Base-by-base conservation (phyloP, 1,140 invertebrate species). In the Lepeophtheirus salmonis region DNA sequence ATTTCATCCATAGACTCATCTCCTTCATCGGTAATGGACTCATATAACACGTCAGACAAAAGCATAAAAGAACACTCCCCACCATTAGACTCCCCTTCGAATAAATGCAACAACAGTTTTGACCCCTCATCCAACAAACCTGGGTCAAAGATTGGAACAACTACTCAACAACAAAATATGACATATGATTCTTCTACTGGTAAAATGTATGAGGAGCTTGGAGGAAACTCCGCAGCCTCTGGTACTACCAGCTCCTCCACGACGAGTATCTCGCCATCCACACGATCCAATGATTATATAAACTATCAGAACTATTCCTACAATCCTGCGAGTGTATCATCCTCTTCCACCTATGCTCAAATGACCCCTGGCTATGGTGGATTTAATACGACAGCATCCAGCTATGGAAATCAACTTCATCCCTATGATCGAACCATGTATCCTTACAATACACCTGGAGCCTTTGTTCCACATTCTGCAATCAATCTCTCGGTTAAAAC, bases 401-500 rank as follows among this genome's bases (percentile, higher is more conserved):
- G 30, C 30, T 10, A n/a, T n/a, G n/a, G 30, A 6, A 20, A 54
- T 23, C 52, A 54, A 23, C 52, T 54, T n/a, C n/a, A 54, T 23
- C 52, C 52, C 21, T 54, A 54, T 23, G 52, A 54, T 22, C 50
- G 50, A 52, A 13, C n/a, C 21, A 6, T 16, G 6, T 20, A 52
- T 50, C 56, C 24, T 49, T 61, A 56, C 51, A 61, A 53, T 50
- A n/a, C 59, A 17, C 51, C 59, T 13, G 50, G 20, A 12, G 50
- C 59, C 18, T 61, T 61, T 55, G 49, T 61, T n/a, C 59, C 59
- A 13, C 57, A 59, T 41, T 59, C 57, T 14, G 50, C 59, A 52
- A 61, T 61, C 24, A 61, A 61, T 23, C 50, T 61, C 41, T 61
- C 59, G 12, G 59, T 61, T 12, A 61, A 61, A 54, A 14, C 57